phyloP scores from a whole-genome alignment of 2,888 invertebrate genomes.

The Pediacus dermestoides region DNA sequence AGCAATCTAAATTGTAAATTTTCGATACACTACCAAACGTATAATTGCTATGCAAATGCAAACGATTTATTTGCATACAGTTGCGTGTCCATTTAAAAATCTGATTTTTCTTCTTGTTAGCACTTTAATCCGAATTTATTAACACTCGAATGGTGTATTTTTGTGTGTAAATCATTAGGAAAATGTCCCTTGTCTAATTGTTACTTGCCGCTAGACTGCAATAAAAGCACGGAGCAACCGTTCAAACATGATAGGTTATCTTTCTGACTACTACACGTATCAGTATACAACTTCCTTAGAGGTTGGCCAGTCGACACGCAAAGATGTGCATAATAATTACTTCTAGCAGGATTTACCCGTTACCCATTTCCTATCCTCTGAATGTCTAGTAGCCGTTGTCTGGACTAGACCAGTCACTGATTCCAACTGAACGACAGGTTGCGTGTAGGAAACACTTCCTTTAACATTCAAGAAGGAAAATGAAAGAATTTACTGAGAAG shows the following conservation, averaged over 20 bases:
- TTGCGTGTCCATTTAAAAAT: slow-evolving; percentile 23
- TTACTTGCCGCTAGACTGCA: slow-evolving; percentile 5
- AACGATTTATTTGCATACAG: slow-evolving; percentile 28
- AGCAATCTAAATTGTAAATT: slow-evolving; percentile 38
- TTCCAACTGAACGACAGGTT: slow-evolving; percentile 27
- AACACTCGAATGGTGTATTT: slow-evolving; percentile 18
- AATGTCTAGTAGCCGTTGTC: not conserved
- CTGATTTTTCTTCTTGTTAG: slow-evolving; percentile 23
- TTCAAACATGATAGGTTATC: slow-evolving; percentile 34
- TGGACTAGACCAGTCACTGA: slow-evolving; percentile 9
- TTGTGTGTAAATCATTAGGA: slow-evolving; percentile 6
- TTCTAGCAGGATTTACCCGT: slow-evolving; percentile 22
- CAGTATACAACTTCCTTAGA: slow-evolving; percentile 46
- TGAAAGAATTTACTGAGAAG: slow-evolving; percentile 3
- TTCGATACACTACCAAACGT: slow-evolving; percentile 27
- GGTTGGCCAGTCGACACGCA: slow-evolving; percentile 42
- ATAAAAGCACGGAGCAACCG: slow-evolving; percentile 20
- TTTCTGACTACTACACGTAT: slow-evolving; percentile 35
- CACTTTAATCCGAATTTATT: slow-evolving; percentile 25
- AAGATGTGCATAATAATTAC: slow-evolving; percentile 50
- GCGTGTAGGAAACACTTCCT: slow-evolving; percentile 31
- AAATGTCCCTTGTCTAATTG: slow-evolving; percentile 24
- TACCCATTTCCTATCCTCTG: slow-evolving; percentile 10
- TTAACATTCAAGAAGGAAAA: slow-evolving; percentile 7
- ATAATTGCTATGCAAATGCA: slow-evolving; percentile 37